Evolutionary conservation across 2,888 invertebrate genomes (phyloP).

Genomic region (Anoplius nigerrimus): DNA sequence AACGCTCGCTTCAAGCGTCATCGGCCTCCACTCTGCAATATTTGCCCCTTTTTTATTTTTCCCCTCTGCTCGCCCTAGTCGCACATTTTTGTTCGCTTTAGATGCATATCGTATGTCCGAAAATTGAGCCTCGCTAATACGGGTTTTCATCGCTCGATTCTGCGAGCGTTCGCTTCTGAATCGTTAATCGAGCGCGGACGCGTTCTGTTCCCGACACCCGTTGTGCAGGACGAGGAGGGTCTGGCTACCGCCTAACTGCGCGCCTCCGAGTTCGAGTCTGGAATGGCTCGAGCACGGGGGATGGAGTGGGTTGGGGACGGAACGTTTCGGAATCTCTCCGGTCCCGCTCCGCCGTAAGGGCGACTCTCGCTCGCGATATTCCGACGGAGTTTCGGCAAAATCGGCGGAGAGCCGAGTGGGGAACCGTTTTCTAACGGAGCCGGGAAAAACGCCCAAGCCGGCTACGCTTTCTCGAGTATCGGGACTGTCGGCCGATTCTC

Average conservation of each 20-base stretch:
- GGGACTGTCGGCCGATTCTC: neutral
- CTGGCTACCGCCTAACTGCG: slow-evolving; percentile 47
- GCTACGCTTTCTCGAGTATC: slow-evolving; percentile 2
- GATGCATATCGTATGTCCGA: too few relatives aligned
- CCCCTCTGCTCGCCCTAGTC: too few relatives aligned
- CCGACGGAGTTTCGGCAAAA: slow-evolving; percentile 32
- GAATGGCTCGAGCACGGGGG: slow-evolving; percentile 34
- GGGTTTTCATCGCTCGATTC: too few relatives aligned
- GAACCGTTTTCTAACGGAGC: neutral
- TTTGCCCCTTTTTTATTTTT: too few relatives aligned
- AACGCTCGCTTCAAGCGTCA: too few relatives aligned
- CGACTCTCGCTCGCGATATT: slow-evolving; percentile 36
- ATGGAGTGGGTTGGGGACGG: slow-evolving; percentile 26
- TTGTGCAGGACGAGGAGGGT: slow-evolving; percentile 26
- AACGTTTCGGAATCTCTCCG: slow-evolving; percentile 48
- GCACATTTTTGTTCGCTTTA: too few relatives aligned
- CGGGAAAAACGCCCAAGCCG: slow-evolving; percentile 24
- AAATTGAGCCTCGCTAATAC: too few relatives aligned
- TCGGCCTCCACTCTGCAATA: too few relatives aligned
- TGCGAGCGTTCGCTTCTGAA: too few relatives aligned
- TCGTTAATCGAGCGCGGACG: too few relatives aligned
- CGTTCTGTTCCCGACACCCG: slow-evolving; percentile 25
- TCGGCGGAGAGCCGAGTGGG: slow-evolving; percentile 15
- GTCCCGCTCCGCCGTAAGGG: slow-evolving; percentile 38
- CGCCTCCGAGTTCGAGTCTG: slow-evolving; percentile 41